phyloP scores from a whole-genome alignment of 1,140 invertebrate genomes.

The Aphidius gifuensis region DNA sequence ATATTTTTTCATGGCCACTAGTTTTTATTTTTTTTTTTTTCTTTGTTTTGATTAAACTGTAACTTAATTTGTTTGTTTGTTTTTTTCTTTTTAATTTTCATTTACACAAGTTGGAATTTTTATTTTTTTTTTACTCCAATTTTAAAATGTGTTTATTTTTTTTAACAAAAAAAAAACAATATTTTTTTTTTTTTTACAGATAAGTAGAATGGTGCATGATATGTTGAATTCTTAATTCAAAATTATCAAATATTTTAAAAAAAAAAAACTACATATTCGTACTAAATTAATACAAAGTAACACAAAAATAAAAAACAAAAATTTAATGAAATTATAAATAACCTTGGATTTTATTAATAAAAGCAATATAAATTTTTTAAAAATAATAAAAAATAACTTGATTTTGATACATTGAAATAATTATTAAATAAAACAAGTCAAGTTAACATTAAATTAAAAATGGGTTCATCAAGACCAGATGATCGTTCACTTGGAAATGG shows the following conservation, averaged over 20 bases:
- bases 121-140: no score
- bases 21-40: no score
- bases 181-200: conserved; percentile 30
- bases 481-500: conserved; percentile 55
- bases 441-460: conserved; percentile 22
- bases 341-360: no score
- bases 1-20: no score
- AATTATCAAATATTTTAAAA: not conserved
- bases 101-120: no score
- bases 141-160: no score
- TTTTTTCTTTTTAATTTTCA: no score
- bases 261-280: not conserved
- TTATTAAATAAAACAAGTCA: conserved; percentile 1
- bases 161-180: not conserved
- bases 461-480: conserved; percentile 50
- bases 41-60: no score
- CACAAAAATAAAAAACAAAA: conserved; percentile 4
- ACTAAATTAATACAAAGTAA: conserved; percentile 18
- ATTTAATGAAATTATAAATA: conserved; percentile 3
- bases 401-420: not conserved
- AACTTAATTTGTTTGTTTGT: no score
- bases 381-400: no score
- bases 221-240: conserved; percentile 31
- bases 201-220: conserved; percentile 33
- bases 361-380: no score